A percentile compares a stretch with the other conserved stretches of the same genome.
These are phyloP conservation scores for Limnothrissa miodon DNA, from an alignment of 2,113 vertebrate species.

Conservation along the genomic window DNA sequence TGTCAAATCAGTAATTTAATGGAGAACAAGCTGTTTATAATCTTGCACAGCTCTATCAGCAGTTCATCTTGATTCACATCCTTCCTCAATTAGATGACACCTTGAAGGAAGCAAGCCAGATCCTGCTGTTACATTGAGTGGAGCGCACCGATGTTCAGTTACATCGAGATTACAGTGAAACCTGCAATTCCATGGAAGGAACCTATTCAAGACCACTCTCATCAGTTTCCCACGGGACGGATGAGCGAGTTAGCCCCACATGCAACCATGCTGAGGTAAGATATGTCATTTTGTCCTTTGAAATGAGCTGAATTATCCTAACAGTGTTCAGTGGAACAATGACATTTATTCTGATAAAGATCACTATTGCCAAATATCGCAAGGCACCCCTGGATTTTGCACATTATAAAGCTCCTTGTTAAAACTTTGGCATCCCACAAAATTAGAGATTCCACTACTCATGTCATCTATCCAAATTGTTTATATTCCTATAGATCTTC, in stretches of 20 bases:
- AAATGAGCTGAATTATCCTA: too few relatives aligned
- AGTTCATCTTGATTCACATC: neutral
- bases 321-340: too few relatives aligned
- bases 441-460: too few relatives aligned
- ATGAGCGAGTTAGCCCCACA: slow-evolving; percentile 43
- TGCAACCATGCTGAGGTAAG: slow-evolving; percentile 69
- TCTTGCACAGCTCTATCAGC: neutral
- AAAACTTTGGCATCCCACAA: too few relatives aligned
- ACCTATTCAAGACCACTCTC: slow-evolving; percentile 44
- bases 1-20: too few relatives aligned
- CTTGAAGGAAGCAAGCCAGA: slow-evolving; percentile 29
- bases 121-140: slow-evolving; percentile 14
- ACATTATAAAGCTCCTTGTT: too few relatives aligned
- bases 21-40: neutral
- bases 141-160: slow-evolving; percentile 49
- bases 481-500: too few relatives aligned
- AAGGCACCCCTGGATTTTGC: too few relatives aligned
- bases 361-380: too few relatives aligned
- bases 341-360: too few relatives aligned
- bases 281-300: neutral
- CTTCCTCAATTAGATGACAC: slow-evolving; percentile 15
- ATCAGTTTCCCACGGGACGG: slow-evolving; percentile 49
- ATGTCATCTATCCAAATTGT: too few relatives aligned
- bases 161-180: slow-evolving; percentile 45
- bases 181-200: slow-evolving; percentile 47